These are phyloP conservation scores for Cyanistes caeruleus DNA, from an alignment of 2,113 vertebrate species.

Conservation along the genomic window DNA sequence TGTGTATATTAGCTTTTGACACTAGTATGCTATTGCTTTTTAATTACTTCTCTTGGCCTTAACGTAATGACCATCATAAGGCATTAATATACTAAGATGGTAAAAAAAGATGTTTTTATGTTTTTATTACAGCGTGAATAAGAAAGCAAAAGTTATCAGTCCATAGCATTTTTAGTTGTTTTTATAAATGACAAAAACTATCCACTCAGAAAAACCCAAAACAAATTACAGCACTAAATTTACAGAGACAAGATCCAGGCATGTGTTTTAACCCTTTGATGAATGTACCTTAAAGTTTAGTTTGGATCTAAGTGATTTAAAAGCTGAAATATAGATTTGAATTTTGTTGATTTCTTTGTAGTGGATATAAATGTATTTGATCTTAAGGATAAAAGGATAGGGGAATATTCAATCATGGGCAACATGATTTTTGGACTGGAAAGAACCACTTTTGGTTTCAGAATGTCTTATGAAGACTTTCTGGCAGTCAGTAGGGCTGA, in stretches of 20 bases:
- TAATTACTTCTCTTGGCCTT: neutral
- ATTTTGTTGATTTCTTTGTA: neutral
- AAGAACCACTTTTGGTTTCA: neutral
- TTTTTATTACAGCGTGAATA: neutral
- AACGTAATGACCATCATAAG: fast-evolving
- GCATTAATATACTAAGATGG: neutral
- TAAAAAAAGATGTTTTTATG: neutral
- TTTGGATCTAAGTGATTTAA: neutral
- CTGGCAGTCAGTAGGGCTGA: neutral
- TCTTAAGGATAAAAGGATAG: neutral
- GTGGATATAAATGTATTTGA: neutral
- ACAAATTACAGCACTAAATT: neutral
- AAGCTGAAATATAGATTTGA: neutral
- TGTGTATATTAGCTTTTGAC: neutral
- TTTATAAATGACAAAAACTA: neutral
- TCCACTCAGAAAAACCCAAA: neutral
- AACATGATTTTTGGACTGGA: neutral
- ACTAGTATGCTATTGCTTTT: neutral
- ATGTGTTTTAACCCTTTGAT: neutral
- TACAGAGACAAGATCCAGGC: neutral
- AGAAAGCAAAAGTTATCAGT: neutral
- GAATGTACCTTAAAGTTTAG: neutral
- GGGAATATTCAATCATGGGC: fast-evolving
- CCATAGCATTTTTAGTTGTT: neutral
- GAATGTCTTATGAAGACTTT: neutral